Percentiles rank a stretch among this genome's conserved stretches.
These are phyloP conservation scores for Oceanodroma tethys DNA, from an alignment of 2,113 vertebrate genomes.

Conservation along the genomic window DNA sequence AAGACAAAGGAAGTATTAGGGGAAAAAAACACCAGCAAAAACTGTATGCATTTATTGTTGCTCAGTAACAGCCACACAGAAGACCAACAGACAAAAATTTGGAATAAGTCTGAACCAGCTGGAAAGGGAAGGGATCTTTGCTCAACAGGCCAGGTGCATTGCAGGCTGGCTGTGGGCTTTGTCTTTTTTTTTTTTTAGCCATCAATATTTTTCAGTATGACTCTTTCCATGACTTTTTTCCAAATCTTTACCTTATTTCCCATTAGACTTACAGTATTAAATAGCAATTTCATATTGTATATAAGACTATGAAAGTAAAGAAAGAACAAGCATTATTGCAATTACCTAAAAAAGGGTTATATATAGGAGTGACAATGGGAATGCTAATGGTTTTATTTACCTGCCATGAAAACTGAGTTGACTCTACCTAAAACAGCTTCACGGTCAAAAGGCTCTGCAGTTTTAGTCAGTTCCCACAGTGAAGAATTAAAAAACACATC, in stretches of 20 bases:
- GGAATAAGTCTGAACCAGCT: neutral
- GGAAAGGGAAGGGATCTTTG: neutral
- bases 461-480: constrained; percentile 73
- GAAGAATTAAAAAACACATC: neutral
- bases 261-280: neutral
- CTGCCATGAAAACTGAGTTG: constrained; percentile 78
- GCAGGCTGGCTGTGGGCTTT: neutral
- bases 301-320: neutral
- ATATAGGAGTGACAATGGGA: neutral
- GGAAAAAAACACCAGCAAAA: neutral
- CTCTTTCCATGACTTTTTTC: neutral
- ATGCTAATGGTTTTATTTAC: constrained; percentile 51
- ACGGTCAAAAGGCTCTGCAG: constrained; percentile 78
- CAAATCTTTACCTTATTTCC: constrained; percentile 46
- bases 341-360: neutral
- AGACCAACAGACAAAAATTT: neutral
- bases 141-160: neutral
- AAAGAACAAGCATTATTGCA: neutral
- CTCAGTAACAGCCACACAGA: constrained; percentile 2
- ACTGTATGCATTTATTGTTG: neutral
- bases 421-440: constrained; percentile 76
- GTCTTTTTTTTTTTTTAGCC: neutral
- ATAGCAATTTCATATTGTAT: neutral
- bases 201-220: neutral
- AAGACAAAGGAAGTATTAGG: neutral